phyloP scores from a whole-genome alignment of 2,888 invertebrate genomes.

The Drosophila testacea region DNA sequence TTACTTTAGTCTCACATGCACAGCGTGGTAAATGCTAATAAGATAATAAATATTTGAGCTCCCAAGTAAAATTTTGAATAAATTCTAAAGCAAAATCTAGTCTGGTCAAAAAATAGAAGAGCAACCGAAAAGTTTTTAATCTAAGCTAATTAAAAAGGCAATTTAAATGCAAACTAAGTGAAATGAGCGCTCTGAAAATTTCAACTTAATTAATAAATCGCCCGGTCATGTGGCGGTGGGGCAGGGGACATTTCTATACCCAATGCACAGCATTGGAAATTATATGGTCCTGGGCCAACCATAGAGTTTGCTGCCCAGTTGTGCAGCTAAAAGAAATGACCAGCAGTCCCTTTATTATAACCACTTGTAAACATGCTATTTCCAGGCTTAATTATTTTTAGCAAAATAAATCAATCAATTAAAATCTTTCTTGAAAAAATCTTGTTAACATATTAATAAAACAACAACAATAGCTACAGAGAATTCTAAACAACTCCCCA shows the following conservation, averaged over 20 bases:
- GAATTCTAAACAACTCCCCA: neutral
- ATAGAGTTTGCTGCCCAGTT: neutral
- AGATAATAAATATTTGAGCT: conserved; percentile 44
- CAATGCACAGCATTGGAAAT: conserved; percentile 17
- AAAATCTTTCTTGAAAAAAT: too few relatives aligned
- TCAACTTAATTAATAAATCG: conserved; percentile 60
- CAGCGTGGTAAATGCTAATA: conserved; percentile 35
- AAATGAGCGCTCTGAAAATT: conserved; percentile 51
- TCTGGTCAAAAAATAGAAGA: conserved; percentile 25
- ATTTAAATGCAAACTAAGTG: conserved; percentile 73
- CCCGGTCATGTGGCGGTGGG: conserved; percentile 4
- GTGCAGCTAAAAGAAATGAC: neutral
- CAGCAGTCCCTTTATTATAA: neutral
- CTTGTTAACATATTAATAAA: conserved; percentile 6
- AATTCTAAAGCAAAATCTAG: conserved; percentile 24
- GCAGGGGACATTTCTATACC: neutral
- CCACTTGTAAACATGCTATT: neutral
- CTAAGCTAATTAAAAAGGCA: conserved; percentile 66
- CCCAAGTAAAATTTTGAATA: conserved; percentile 30
- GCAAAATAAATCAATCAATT: neutral
- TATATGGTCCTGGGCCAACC: conserved; percentile 8
- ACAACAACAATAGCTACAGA: conserved; percentile 32
- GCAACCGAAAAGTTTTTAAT: conserved; percentile 51
- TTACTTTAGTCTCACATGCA: conserved; percentile 12
- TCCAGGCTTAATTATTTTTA: neutral